Conservation (phyloP, 2,888 invertebrate species). For the Drosophila aldrichi region DNA sequence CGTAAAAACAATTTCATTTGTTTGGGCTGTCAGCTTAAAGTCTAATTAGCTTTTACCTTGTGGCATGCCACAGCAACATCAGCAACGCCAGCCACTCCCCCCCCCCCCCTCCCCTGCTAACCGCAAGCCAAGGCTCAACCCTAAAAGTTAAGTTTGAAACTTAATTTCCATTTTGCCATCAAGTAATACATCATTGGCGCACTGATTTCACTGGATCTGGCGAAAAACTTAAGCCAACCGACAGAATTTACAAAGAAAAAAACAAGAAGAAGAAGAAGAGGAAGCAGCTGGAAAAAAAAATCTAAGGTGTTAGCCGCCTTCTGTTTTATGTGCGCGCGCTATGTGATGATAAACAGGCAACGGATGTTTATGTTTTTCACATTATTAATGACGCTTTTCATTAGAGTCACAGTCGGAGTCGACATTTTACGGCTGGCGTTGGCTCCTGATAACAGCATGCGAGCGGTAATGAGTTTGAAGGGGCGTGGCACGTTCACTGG, state of each 20-base stretch:
- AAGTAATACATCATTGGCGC: conserved; percentile 71
- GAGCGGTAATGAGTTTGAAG: conserved; percentile 59
- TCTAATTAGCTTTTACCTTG: conserved; percentile 77
- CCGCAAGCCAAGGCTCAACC: conserved; percentile 20
- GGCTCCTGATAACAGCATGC: conserved; percentile 55
- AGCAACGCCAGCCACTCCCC: not conserved
- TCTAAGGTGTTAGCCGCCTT: conserved; percentile 45
- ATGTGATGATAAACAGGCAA: conserved; percentile 75
- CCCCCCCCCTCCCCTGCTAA: too few species aligned
- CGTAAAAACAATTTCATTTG: conserved; percentile 47
- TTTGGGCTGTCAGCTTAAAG: conserved; percentile 58
- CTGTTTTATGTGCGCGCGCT: conserved; percentile 62
- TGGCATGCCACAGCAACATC: conserved; percentile 53
- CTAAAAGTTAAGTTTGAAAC: conserved; percentile 45
- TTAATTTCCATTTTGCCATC: conserved; percentile 38
- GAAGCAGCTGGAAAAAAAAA: conserved; percentile 20
- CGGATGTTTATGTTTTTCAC: conserved; percentile 78
- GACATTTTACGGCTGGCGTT: conserved; percentile 49
- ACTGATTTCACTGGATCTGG: conserved; percentile 56
- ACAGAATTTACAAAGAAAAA: conserved; percentile 11
- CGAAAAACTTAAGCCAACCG: conserved; percentile 38
- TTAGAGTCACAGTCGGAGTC: conserved; percentile 67
- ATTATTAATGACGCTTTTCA: conserved; percentile 81
- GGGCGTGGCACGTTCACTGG: conserved; percentile 11
- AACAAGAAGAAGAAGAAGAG: not conserved